Evolutionary conservation across 2,797 vertebrate species (phyloP).

Genomic region (Danio albolineatus): DNA sequence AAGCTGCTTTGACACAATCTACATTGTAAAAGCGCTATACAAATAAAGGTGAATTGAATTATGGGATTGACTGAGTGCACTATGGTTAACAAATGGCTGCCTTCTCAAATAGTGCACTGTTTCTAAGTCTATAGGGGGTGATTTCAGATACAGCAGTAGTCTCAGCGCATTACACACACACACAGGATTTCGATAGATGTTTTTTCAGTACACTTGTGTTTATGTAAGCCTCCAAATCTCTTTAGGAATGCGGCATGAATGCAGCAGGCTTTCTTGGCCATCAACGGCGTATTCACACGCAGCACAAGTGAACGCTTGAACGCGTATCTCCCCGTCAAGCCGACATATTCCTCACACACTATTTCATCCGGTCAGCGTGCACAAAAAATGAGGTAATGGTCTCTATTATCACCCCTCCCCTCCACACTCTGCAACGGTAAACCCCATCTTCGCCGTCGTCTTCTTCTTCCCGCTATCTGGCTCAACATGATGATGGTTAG

Average conservation of each 20-base stretch:
- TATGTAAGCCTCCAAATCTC: not conserved
- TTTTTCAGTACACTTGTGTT: not conserved
- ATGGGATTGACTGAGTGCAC: too few relatives aligned
- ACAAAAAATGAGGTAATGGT: slow-evolving; percentile 71
- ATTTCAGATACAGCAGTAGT: too few relatives aligned
- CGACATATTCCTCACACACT: slow-evolving; percentile 47
- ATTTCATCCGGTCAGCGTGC: slow-evolving; percentile 60
- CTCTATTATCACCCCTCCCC: slow-evolving; percentile 72
- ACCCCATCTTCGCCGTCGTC: slow-evolving; percentile 76
- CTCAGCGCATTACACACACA: not conserved
- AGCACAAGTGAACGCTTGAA: slow-evolving; percentile 44
- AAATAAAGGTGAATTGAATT: too few relatives aligned
- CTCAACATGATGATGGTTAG: slow-evolving; percentile 67
- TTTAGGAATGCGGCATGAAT: not conserved
- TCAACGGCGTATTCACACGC: slow-evolving; percentile 33
- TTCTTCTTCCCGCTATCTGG: slow-evolving; percentile 72
- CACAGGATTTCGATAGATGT: not conserved
- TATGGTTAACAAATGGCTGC: too few relatives aligned
- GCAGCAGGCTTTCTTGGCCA: not conserved
- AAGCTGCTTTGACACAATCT: too few relatives aligned
- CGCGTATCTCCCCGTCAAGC: slow-evolving; percentile 65
- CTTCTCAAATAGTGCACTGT: too few relatives aligned
- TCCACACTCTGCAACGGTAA: slow-evolving; percentile 76
- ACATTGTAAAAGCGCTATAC: too few relatives aligned
- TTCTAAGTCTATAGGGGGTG: too few relatives aligned